Conservation (phyloP, 2,113 vertebrate genomes). For the Geococcyx californianus region DNA sequence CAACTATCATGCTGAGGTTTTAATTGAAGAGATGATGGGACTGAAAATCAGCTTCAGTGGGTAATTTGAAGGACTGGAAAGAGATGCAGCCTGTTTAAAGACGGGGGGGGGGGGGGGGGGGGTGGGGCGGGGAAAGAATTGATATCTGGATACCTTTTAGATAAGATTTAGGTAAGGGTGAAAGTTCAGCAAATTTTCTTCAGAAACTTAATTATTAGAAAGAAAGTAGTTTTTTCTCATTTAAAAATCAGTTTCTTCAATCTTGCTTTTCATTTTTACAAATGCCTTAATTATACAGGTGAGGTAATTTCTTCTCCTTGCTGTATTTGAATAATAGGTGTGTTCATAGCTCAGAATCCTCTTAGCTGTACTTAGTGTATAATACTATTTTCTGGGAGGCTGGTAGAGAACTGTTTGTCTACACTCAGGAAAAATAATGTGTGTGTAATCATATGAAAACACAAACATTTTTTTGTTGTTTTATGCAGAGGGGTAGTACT, state of each 20-base stretch:
- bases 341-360: not conserved
- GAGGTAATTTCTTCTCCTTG: not conserved
- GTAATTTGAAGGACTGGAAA: not conserved
- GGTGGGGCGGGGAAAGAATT: not conserved
- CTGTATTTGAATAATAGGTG: not conserved
- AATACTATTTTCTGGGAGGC: not conserved
- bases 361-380: not conserved
- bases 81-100: not conserved
- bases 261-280: not conserved
- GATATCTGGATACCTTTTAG: not conserved
- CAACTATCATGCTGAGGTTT: not conserved
- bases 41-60: not conserved
- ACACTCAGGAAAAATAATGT: not conserved
- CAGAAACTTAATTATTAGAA: not conserved
- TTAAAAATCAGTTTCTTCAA: not conserved
- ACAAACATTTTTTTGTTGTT: not conserved
- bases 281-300: not conserved
- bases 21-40: not conserved
- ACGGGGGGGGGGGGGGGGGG: not conserved
- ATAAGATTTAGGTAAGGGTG: not conserved
- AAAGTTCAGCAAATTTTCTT: not conserved
- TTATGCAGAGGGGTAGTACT: not conserved
- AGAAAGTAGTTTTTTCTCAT: not conserved
- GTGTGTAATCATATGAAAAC: not conserved
- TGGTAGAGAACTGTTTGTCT: not conserved